Evolutionary conservation across 2,113 vertebrate genomes (phyloP).

Genomic region (Ranitomeya imitator): DNA sequence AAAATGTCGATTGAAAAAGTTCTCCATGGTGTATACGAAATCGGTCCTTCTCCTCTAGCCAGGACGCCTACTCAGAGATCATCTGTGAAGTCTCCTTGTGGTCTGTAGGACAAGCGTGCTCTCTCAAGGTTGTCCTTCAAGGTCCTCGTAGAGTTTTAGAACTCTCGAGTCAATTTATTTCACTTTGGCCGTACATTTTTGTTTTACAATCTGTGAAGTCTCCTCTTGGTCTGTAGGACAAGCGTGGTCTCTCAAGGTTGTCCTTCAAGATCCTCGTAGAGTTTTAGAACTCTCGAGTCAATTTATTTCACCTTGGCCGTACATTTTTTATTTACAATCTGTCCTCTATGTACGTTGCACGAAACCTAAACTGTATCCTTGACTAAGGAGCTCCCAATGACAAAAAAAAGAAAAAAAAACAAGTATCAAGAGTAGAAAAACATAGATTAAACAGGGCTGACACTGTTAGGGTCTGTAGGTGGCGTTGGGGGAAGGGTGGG

Average conservation of each 20-base stretch:
- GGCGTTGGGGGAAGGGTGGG: neutral
- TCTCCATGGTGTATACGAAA: conserved; percentile 12
- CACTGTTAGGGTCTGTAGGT: neutral
- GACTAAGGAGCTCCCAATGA: neutral
- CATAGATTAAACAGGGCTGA: neutral
- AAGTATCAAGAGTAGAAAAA: conserved; percentile 23
- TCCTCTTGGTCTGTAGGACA: neutral
- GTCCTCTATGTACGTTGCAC: neutral
- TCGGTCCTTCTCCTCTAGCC: neutral
- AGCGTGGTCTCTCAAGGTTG: neutral
- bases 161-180: neutral
- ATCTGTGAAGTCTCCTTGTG: neutral
- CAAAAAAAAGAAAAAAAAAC: neutral
- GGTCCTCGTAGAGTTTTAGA: neutral
- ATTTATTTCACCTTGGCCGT: neutral
- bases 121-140: neutral
- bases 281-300: neutral
- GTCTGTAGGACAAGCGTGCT: neutral
- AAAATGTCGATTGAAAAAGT: conserved; percentile 43
- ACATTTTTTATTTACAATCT: neutral
- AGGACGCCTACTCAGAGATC: neutral
- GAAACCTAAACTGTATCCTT: neutral
- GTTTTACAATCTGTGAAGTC: neutral
- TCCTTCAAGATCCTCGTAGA: neutral
- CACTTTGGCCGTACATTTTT: conserved; percentile 5